phyloP scores from a whole-genome alignment of 2,113 vertebrate genomes.

The Pluvianellus socialis region DNA sequence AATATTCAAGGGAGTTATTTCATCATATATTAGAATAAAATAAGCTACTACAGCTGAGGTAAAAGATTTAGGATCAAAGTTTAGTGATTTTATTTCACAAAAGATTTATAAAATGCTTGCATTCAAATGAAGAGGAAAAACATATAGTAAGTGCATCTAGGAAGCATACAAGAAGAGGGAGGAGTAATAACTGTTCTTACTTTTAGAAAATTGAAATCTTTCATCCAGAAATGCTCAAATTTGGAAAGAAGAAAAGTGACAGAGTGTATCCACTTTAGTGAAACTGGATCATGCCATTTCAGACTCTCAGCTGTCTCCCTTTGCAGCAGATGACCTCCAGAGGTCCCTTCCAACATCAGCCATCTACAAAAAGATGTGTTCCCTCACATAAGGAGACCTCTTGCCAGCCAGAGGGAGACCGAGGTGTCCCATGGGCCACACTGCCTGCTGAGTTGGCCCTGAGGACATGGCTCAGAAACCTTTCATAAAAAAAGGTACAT shows the following conservation, averaged over 20 bases:
- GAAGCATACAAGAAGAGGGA: background rate
- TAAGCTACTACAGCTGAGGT: background rate
- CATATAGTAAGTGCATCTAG: background rate
- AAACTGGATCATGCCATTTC: background rate
- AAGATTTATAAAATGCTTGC: background rate
- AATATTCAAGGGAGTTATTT: background rate
- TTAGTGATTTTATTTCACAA: background rate
- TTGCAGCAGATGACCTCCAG: background rate
- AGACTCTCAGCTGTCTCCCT: background rate
- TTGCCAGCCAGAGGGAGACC: background rate
- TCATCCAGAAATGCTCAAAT: background rate
- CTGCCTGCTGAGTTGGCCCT: background rate
- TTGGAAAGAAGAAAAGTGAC: background rate
- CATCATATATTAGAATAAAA: background rate
- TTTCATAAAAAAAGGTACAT: background rate
- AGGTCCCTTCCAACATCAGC: background rate
- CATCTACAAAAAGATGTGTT: fast-evolving
- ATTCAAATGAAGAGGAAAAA: background rate
- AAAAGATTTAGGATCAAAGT: background rate
- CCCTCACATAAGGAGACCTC: background rate
- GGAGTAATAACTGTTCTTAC: background rate
- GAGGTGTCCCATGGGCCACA: background rate
- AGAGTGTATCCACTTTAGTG: background rate
- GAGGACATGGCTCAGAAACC: background rate
- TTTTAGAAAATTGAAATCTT: background rate